Conservation (phyloP, 2,888 invertebrate genomes). For the Trachelus iudaicus region DNA sequence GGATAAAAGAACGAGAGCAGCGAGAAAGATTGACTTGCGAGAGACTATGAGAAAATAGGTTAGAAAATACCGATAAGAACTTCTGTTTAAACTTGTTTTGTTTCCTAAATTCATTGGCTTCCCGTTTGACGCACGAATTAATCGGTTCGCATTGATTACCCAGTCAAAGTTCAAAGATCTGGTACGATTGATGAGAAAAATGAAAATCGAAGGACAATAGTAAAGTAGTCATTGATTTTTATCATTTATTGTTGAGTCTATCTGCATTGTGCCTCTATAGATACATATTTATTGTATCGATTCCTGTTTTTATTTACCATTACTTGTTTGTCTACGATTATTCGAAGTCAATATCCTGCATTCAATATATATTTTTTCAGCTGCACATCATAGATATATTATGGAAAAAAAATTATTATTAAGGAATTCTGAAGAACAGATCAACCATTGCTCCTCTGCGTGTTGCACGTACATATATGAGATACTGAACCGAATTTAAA, state of each 20-base stretch:
- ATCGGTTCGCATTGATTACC: neutral
- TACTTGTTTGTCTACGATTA: neutral
- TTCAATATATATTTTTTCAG: neutral
- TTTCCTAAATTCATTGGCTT: neutral
- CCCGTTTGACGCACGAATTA: neutral
- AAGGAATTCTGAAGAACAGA: neutral
- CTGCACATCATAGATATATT: neutral
- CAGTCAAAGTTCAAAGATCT: conserved; percentile 29
- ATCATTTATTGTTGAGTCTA: conserved; percentile 20
- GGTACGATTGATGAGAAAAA: conserved; percentile 14
- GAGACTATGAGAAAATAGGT: neutral
- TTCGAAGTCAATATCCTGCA: neutral
- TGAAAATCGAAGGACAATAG: neutral
- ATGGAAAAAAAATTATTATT: no score
- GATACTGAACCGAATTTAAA: neutral
- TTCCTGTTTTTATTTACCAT: neutral
- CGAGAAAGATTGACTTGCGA: neutral
- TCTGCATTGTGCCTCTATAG: neutral
- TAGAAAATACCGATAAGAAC: neutral
- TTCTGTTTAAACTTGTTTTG: neutral
- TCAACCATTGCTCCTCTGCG: neutral
- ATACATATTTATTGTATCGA: neutral
- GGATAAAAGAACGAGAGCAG: neutral
- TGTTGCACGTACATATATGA: neutral
- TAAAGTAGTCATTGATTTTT: neutral